Conservation (phyloP, 2,888 invertebrate genomes). For the Aphodius granarius region DNA sequence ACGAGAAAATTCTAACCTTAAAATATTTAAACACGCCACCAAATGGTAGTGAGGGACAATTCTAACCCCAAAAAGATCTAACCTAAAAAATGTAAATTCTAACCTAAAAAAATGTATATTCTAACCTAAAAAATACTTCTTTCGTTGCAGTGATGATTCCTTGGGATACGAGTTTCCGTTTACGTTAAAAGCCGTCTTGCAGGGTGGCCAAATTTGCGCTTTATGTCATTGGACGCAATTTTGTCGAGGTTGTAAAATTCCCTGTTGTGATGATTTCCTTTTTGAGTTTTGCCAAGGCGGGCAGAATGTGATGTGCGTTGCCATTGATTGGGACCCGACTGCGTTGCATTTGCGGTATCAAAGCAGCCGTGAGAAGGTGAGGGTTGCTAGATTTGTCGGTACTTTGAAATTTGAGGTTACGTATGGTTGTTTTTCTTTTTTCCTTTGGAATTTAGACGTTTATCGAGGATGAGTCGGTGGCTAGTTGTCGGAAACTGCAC, state of each 20-base stretch:
- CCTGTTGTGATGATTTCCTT: constrained; percentile 64
- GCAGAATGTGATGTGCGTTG: constrained; percentile 59
- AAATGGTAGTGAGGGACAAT: not conserved
- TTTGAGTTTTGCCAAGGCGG: constrained; percentile 46
- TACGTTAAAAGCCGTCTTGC: constrained; percentile 77
- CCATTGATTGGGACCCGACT: constrained; percentile 95
- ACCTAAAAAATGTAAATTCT: not conserved
- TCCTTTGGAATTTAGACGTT: too few relatives aligned
- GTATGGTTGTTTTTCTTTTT: constrained; percentile 28
- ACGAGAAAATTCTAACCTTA: not conserved
- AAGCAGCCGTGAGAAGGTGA: constrained; percentile 49
- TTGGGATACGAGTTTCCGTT: constrained; percentile 92
- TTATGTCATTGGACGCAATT: constrained; percentile 80
- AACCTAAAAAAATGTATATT: not conserved
- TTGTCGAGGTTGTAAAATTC: constrained; percentile 84
- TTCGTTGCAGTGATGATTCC: constrained; percentile 79
- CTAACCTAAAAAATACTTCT: not conserved
- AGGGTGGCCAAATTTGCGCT: constrained; percentile 73
- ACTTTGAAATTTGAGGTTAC: not conserved
- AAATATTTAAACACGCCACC: not conserved
- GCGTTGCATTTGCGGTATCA: constrained; percentile 82
- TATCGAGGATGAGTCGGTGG: constrained; percentile 75
- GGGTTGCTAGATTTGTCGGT: not conserved
- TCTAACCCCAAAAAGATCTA: not conserved
- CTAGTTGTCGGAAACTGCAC: constrained; percentile 68